These are phyloP conservation scores for Saccopteryx bilineata DNA, from an alignment of 2,113 vertebrate species.

Conservation along the genomic window DNA sequence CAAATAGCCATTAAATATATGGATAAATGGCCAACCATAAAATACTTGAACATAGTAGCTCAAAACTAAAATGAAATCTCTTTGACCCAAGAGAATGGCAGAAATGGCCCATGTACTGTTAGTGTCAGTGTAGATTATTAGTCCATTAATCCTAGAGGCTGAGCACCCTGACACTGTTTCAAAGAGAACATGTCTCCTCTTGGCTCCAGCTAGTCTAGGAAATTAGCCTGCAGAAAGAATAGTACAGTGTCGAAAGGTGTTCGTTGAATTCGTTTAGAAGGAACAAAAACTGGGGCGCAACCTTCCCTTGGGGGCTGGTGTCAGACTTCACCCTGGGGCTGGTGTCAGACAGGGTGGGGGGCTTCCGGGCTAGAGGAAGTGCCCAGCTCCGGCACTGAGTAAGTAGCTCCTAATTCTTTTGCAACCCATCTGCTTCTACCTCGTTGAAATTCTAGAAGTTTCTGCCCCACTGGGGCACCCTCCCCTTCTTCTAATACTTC, in stretches of 20 bases:
- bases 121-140: not conserved
- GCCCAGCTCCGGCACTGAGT: not conserved
- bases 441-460: not conserved
- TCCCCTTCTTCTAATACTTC: not conserved
- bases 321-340: not conserved
- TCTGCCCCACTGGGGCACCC: not conserved
- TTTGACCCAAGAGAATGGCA: constrained; percentile 20
- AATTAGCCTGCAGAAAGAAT: not conserved
- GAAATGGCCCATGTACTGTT: not conserved
- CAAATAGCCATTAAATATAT: constrained; percentile 3
- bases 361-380: not conserved
- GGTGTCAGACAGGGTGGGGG: not conserved
- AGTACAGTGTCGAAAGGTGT: not conserved
- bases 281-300: not conserved
- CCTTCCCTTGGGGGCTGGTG: not conserved
- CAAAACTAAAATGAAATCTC: constrained; percentile 33
- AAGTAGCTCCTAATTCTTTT: constrained; percentile 6
- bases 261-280: constrained; percentile 35
- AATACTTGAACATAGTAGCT: constrained; percentile 37
- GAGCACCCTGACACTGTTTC: not conserved
- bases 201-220: not conserved
- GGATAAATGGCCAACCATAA: not conserved
- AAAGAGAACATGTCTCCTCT: constrained; percentile 17
- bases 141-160: not conserved
- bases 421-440: not conserved